Conservation (phyloP, 1,140 invertebrate genomes). For the Drosophila arawakana region DNA sequence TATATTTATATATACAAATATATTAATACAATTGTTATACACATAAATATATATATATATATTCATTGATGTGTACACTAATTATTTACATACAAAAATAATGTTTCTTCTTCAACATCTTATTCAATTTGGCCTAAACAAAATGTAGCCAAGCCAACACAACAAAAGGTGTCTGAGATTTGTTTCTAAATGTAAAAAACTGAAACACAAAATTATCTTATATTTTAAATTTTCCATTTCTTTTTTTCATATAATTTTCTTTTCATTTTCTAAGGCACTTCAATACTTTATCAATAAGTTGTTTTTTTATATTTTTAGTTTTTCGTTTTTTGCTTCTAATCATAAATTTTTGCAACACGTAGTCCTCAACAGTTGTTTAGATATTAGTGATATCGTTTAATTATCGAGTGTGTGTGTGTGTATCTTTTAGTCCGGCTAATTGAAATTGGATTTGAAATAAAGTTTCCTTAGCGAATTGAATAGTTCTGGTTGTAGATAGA, state of each 20-base stretch:
- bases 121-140: constrained; percentile 42
- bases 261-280: constrained; percentile 72
- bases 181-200: constrained; percentile 41
- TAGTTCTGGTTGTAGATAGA: constrained; percentile 33
- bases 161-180: constrained; percentile 54
- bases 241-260: constrained; percentile 11
- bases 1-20: constrained; percentile 38
- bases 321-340: constrained; percentile 32
- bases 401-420: not conserved
- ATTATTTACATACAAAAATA: constrained; percentile 73
- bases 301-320: constrained; percentile 32
- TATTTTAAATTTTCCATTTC: not conserved
- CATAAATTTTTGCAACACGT: constrained; percentile 27
- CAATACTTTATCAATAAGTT: constrained; percentile 71
- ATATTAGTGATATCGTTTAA: constrained; percentile 41
- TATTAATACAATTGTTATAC: constrained; percentile 40
- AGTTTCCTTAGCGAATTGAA: constrained; percentile 34
- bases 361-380: constrained; percentile 47
- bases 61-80: constrained; percentile 21
- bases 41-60: constrained; percentile 18
- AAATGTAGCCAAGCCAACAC: constrained; percentile 48
- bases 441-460: constrained; percentile 30
- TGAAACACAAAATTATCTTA: constrained; percentile 29
- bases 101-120: constrained; percentile 30
- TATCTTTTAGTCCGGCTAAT: constrained; percentile 42